Evolutionary conservation across 2,113 vertebrate genomes (phyloP).

Genomic region (Pogona vitticeps): DNA sequence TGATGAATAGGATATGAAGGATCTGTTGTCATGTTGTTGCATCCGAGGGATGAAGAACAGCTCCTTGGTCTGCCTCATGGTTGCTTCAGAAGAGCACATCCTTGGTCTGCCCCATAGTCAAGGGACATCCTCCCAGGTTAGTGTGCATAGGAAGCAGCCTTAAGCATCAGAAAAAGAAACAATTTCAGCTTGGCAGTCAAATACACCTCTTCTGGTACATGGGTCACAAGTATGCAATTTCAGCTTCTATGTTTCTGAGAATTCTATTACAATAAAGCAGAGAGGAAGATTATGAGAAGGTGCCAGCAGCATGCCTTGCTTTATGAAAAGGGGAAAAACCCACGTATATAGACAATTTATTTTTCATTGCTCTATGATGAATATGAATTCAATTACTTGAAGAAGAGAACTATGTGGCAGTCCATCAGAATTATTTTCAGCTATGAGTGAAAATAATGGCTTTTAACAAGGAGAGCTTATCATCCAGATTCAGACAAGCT

Average conservation of each 20-base stretch:
- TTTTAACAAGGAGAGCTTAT: conserved; percentile 74
- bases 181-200: conserved; percentile 38
- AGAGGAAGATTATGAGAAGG: conserved; percentile 59
- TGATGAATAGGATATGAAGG: too few species aligned
- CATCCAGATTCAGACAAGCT: conserved; percentile 71
- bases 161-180: conserved; percentile 51
- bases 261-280: conserved; percentile 64
- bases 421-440: conserved; percentile 65
- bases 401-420: conserved; percentile 61
- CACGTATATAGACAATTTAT: conserved; percentile 69
- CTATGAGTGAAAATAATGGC: conserved; percentile 58
- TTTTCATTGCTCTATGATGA: conserved; percentile 72
- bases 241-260: conserved; percentile 50
- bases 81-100: too few species aligned
- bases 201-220: conserved; percentile 61
- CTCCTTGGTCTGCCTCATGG: too few species aligned
- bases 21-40: too few species aligned
- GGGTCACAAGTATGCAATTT: conserved; percentile 61
- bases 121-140: background rate
- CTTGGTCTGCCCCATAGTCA: too few species aligned
- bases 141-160: background rate
- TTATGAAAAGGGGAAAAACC: conserved; percentile 56
- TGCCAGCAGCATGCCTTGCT: conserved; percentile 56
- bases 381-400: conserved; percentile 75
- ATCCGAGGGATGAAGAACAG: too few species aligned